Evolutionary conservation across 92 coral and sea anemone genomes (phyloP), one percentile per base, ranked within the genome.

Genomic region (Nematostella vectensis): DNA sequence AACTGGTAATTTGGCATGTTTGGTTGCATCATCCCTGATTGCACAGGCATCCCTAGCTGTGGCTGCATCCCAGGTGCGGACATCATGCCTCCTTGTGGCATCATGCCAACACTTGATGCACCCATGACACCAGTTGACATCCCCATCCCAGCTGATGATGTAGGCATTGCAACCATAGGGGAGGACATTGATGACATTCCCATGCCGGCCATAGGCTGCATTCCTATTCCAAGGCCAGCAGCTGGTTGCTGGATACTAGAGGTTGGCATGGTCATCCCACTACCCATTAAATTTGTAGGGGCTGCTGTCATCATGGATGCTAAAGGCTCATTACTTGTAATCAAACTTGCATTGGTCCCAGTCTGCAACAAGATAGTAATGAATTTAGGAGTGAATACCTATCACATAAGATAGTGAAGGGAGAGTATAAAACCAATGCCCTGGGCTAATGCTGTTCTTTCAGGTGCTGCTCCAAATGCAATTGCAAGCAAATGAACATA

Each of bases 21-120:
- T 12, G 40, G 12, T 12, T 4, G 8, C 40, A 55, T 25, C 71
- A 53, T 47, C 61, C 25, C 45, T 43, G 55, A 24, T 52, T 55
- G 25, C 36, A 59, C 31, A 9, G 27, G 27, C 3, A 26, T 25
- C 36, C 29, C 9, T 12, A 16, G 22, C 19, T 29, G 44, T 23
- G 25, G 61, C 68, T 57, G 68, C 61, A 69, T 69, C 38, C 31
- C 25, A 24, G 50, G 49, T 16, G 43, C 25, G 0, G 18, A 31
- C 42, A 58, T 58, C n/a, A n/a, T n/a, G n/a, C n/a, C n/a, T 23
- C 20, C 47, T 19, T 57, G 61, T 48, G 22, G 79, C 67, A 63
- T 56, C 54, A 50, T 30, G 28, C 66, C 52, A 29, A 25, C 3
- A 38, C 31, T 22, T n/a, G n/a, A 30, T 30, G 22, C 20, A 57